These are phyloP conservation scores for Trematomus loennbergii DNA, from an alignment of 2,113 vertebrate genomes.

Conservation along the genomic window DNA sequence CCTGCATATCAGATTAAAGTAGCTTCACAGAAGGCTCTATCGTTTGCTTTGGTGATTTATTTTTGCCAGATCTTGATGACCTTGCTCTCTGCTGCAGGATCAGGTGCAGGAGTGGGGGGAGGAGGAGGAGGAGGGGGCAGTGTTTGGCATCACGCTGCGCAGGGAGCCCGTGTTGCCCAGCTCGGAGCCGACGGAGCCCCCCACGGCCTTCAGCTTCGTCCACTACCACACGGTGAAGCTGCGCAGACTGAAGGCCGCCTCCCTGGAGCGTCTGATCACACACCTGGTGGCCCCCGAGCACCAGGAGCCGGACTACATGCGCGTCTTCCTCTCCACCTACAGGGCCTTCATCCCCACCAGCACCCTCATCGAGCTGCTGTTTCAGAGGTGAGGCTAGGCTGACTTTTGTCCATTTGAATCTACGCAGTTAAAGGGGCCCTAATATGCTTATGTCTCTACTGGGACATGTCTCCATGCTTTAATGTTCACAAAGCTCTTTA, in stretches of 20 bases:
- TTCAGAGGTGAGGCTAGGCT: slow-evolving; percentile 80
- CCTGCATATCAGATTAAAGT: background rate
- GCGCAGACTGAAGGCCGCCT: slow-evolving; percentile 86
- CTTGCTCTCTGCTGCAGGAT: slow-evolving; percentile 75
- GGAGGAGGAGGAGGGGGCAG: slow-evolving; percentile 88
- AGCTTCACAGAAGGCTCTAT: background rate
- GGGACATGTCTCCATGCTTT: too few relatives aligned
- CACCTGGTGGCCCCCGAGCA: slow-evolving; percentile 82
- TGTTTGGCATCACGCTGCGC: slow-evolving; percentile 88
- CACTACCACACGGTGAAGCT: slow-evolving; percentile 91
- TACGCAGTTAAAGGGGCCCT: too few relatives aligned
- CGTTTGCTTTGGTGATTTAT: background rate
- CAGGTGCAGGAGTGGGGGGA: slow-evolving; percentile 92
- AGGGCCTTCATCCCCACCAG: slow-evolving; percentile 84
- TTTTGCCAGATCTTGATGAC: slow-evolving; percentile 32
- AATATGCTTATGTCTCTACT: too few relatives aligned
- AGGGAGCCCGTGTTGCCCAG: slow-evolving; percentile 72
- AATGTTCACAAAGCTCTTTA: too few relatives aligned
- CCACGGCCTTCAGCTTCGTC: slow-evolving; percentile 70
- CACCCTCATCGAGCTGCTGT: slow-evolving; percentile 84
- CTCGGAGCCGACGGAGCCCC: slow-evolving; percentile 25
- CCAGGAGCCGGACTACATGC: slow-evolving; percentile 82
- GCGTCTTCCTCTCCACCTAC: slow-evolving; percentile 89
- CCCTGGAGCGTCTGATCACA: slow-evolving; percentile 84
- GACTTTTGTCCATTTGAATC: background rate